These are phyloP conservation scores for Cheilosia vernalis DNA, from an alignment of 2,888 invertebrate genomes.

Conservation along the genomic window DNA sequence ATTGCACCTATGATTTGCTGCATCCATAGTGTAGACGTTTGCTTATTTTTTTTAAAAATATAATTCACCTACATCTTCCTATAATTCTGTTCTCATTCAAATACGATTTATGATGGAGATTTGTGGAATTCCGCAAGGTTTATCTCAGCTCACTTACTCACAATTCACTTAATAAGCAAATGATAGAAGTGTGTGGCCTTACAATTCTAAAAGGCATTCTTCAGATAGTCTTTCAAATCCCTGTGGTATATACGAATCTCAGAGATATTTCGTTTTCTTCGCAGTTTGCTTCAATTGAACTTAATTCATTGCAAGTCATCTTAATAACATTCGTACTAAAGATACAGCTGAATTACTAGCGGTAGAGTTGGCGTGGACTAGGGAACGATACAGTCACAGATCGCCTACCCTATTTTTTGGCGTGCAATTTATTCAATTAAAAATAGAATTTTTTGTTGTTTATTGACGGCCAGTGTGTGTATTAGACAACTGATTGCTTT, in stretches of 20 bases:
- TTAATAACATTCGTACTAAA: constrained; percentile 17
- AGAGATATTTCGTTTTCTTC: constrained; percentile 15
- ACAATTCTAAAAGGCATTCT: constrained; percentile 31
- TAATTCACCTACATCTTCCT: too few relatives aligned
- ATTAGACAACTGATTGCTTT: constrained; percentile 40
- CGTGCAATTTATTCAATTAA: constrained; percentile 50
- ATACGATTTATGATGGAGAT: not conserved
- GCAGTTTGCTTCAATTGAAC: constrained; percentile 66
- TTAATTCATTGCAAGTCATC: constrained; percentile 53
- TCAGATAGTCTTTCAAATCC: constrained; percentile 13
- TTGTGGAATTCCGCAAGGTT: constrained; percentile 27
- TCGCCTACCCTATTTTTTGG: constrained; percentile 22
- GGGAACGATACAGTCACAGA: constrained; percentile 16
- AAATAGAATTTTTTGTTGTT: constrained; percentile 47
- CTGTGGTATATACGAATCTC: constrained; percentile 20
- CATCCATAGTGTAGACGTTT: too few relatives aligned
- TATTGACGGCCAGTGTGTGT: constrained; percentile 40
- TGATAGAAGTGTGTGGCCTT: constrained; percentile 12
- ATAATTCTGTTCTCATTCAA: not conserved
- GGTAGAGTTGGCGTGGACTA: constrained; percentile 22
- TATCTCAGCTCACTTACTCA: constrained; percentile 22
- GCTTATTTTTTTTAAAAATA: too few relatives aligned
- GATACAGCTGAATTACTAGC: constrained; percentile 18
- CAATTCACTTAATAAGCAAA: constrained; percentile 36
- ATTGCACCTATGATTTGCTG: too few relatives aligned